phyloP scores from a whole-genome alignment of 2,888 invertebrate species.

The Taenaris catops region DNA sequence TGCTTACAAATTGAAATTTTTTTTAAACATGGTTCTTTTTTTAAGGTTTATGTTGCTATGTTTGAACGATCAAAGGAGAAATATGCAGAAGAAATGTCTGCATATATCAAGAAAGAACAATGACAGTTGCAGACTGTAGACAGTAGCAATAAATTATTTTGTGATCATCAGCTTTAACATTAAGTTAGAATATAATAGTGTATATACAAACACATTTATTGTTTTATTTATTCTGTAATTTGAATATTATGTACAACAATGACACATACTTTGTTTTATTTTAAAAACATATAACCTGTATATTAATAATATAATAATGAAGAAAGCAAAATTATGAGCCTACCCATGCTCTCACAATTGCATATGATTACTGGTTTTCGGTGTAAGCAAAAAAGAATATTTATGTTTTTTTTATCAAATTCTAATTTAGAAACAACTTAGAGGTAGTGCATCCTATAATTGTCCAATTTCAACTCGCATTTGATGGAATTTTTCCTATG shows the following conservation, averaged over 20 bases:
- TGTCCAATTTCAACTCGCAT: no score
- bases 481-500: no score
- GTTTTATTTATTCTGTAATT: no score
- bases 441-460: no score
- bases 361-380: neutral
- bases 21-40: slow-evolving; percentile 32
- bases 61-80: slow-evolving; percentile 87
- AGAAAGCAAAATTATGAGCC: no score
- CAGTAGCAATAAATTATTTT: slow-evolving; percentile 43
- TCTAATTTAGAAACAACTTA: no score
- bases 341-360: neutral
- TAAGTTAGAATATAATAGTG: slow-evolving; percentile 17
- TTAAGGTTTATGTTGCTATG: slow-evolving; percentile 85
- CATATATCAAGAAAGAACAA: slow-evolving; percentile 79
- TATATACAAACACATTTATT: slow-evolving; percentile 13
- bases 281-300: no score
- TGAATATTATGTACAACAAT: no score
- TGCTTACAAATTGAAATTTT: no score
- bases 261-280: no score
- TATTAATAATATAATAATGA: no score
- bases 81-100: slow-evolving; percentile 86
- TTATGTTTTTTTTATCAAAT: no score
- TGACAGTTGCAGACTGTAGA: slow-evolving; percentile 35
- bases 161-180: slow-evolving; percentile 67
- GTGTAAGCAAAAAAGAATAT: neutral